Conservation (phyloP, 2,888 invertebrate species). For the Drosophila phalerata region DNA sequence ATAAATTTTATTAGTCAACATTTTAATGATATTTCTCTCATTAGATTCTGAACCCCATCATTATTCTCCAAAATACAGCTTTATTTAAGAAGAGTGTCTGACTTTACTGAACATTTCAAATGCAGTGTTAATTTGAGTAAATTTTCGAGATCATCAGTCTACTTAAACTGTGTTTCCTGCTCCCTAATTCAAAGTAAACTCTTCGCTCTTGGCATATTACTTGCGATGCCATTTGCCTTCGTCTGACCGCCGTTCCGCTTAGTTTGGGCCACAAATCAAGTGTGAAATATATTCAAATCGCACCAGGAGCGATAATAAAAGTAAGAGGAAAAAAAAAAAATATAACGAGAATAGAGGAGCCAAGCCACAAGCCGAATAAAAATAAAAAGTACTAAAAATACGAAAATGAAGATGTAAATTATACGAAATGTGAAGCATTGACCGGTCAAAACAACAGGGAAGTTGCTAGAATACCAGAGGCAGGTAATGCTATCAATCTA, state of each 20-base stretch:
- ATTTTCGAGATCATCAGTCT: conserved; percentile 72
- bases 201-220: conserved; percentile 33
- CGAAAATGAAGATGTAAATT: conserved; percentile 82
- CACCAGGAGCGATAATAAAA: conserved; percentile 63
- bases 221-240: conserved; percentile 7
- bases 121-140: conserved; percentile 75
- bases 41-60: not conserved
- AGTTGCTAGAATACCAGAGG: conserved; percentile 68
- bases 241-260: conserved; percentile 40
- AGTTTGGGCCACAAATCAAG: conserved; percentile 74
- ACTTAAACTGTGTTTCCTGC: conserved; percentile 22
- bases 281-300: conserved; percentile 81
- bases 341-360: conserved; percentile 21
- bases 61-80: not conserved
- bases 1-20: too few relatives aligned
- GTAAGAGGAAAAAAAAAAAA: conserved; percentile 21
- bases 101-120: conserved; percentile 33
- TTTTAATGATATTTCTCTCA: too few relatives aligned
- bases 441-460: conserved; percentile 63
- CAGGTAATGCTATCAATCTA: conserved; percentile 83
- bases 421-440: conserved; percentile 70
- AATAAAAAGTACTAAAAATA: conserved; percentile 66
- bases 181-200: conserved; percentile 10
- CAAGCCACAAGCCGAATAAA: conserved; percentile 56
- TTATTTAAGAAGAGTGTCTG: not conserved